Evolutionary conservation across 2,113 vertebrate species (phyloP).

Genomic region (Oncorhynchus tshawytscha): DNA sequence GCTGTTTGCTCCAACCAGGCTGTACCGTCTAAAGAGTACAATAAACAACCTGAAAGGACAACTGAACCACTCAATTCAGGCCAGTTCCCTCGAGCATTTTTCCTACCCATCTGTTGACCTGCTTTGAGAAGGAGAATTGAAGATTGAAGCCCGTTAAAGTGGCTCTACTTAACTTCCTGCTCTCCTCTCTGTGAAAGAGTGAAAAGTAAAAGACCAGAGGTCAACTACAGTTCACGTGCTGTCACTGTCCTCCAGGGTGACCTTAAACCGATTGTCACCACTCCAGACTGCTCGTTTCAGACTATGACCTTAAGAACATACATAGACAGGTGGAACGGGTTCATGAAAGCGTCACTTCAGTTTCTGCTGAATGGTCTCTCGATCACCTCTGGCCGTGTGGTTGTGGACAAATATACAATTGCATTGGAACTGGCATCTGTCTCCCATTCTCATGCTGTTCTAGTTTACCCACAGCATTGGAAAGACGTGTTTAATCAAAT

Average conservation of each 20-base stretch:
- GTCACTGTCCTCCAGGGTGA: constrained; percentile 14
- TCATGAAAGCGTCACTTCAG: background rate
- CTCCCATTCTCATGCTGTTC: background rate
- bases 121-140: background rate
- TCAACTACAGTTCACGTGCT: constrained; percentile 19
- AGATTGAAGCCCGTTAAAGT: constrained; percentile 7
- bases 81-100: no score
- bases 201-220: constrained; percentile 2
- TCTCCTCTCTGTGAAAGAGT: constrained; percentile 19
- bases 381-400: background rate
- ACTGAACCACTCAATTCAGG: no score
- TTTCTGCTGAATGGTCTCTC: constrained; percentile 2
- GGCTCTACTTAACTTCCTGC: background rate
- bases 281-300: background rate
- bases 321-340: constrained; percentile 4
- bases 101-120: no score
- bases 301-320: background rate
- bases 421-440: background rate
- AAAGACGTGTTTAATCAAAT: constrained; percentile 3
- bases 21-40: no score
- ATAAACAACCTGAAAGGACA: no score
- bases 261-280: no score
- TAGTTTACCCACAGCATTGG: background rate
- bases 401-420: no score
- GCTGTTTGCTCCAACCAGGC: no score